phyloP scores from a whole-genome alignment of 2,113 vertebrate species.

The Tyto alba region DNA sequence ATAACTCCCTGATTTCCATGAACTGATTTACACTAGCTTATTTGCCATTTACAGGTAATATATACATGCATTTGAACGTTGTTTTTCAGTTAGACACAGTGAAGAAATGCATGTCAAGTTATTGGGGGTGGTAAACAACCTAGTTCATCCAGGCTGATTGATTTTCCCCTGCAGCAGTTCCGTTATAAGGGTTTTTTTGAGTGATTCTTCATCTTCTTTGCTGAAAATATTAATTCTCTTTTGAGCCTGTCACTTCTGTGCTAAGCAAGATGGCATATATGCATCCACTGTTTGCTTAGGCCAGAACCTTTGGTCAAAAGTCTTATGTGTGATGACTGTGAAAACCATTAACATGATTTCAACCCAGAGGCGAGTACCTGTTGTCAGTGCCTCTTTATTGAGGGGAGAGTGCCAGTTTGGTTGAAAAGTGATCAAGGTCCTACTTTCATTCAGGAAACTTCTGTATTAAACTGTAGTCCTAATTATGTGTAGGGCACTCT shows the following conservation, averaged over 20 bases:
- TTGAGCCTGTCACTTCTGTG: conserved; percentile 28
- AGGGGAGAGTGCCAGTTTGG: neutral
- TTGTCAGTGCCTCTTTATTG: neutral
- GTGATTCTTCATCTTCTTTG: conserved; percentile 60
- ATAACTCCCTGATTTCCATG: neutral
- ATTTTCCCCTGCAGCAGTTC: conserved; percentile 50
- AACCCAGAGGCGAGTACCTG: neutral
- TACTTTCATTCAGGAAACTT: neutral
- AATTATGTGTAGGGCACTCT: neutral
- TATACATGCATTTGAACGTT: neutral
- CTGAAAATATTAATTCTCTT: conserved; percentile 50
- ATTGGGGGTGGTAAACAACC: conserved; percentile 1
- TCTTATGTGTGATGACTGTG: neutral
- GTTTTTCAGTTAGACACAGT: conserved; percentile 46
- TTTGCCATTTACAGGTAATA: conserved; percentile 43
- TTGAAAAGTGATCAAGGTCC: neutral
- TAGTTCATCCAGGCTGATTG: conserved; percentile 48
- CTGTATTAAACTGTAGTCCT: neutral
- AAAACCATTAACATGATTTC: conserved; percentile 13
- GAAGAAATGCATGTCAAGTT: conserved; percentile 43
- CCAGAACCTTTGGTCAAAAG: conserved; percentile 8
- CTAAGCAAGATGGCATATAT: conserved; percentile 15
- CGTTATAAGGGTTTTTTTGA: conserved; percentile 32
- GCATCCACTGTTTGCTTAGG: conserved; percentile 16
- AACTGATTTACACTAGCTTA: neutral